Evolutionary conservation across 2,888 invertebrate species (phyloP).

Genomic region (Rhopalosiphum nymphaeae): DNA sequence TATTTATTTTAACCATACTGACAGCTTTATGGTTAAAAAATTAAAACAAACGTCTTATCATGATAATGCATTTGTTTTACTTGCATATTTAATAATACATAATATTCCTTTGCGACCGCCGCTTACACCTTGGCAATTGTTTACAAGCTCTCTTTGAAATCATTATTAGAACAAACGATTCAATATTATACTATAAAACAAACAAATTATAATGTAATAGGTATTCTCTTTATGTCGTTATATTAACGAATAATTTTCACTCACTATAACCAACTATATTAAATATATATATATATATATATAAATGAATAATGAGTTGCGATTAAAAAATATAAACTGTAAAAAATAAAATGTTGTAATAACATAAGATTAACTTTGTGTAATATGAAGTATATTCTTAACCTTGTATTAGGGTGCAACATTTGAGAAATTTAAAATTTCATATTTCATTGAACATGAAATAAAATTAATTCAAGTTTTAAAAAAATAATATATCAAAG

Average conservation of each 20-base stretch:
- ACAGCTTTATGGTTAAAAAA: conserved; percentile 54
- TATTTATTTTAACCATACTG: conserved; percentile 36
- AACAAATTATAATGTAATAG: background rate
- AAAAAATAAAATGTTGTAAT: background rate
- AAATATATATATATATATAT: background rate
- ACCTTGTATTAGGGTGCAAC: background rate
- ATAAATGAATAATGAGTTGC: background rate
- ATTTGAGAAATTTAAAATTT: background rate
- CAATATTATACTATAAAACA: background rate
- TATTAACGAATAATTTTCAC: background rate
- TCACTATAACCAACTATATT: background rate
- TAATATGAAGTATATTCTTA: background rate
- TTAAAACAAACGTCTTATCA: conserved; percentile 38
- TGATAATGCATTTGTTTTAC: conserved; percentile 29
- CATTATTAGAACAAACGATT: background rate
- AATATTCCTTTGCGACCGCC: conserved; percentile 14
- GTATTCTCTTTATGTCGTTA: background rate
- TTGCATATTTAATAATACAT: conserved; percentile 8
- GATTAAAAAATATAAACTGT: background rate
- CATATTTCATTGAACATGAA: background rate
- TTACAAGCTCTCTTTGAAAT: background rate
- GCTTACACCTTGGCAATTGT: background rate
- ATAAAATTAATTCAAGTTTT: background rate
- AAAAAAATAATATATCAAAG: background rate
- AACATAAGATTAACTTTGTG: background rate